Percentiles rank a stretch among this genome's conserved stretches.
phyloP scores from a whole-genome alignment of 2,888 invertebrate genomes.

The Zele albiditarsus region DNA sequence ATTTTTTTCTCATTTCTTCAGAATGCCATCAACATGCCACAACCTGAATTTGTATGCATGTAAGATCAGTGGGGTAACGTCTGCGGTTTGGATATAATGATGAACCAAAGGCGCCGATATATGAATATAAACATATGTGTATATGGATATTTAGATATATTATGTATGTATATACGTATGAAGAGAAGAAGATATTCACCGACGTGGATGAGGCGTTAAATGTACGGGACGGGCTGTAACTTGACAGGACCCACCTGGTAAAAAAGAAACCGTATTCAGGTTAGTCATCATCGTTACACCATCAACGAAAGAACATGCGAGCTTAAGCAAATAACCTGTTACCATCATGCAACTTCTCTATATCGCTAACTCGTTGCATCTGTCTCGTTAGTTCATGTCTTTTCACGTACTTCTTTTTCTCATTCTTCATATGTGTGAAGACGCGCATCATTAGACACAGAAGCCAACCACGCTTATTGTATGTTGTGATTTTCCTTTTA shows the following conservation, averaged over 20 bases:
- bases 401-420: constrained; percentile 39
- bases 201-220: constrained; percentile 19
- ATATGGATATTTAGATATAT: neutral
- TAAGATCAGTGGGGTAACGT: constrained; percentile 11
- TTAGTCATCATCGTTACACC: constrained; percentile 32
- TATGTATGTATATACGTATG: neutral
- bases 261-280: constrained; percentile 41
- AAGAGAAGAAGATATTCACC: constrained; percentile 1
- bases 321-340: constrained; percentile 57
- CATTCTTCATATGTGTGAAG: constrained; percentile 17
- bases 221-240: constrained; percentile 32
- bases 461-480: too few relatives aligned
- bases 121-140: neutral
- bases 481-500: constrained; percentile 17
- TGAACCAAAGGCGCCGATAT: constrained; percentile 10
- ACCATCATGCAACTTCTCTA: constrained; percentile 42
- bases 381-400: constrained; percentile 55
- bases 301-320: constrained; percentile 30
- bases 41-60: constrained; percentile 2
- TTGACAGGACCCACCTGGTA: constrained; percentile 59
- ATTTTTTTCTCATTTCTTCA: neutral
- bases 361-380: constrained; percentile 51
- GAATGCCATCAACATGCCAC: neutral
- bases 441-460: constrained; percentile 14
- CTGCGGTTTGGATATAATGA: constrained; percentile 25